phyloP scores from a whole-genome alignment of 2,888 invertebrate genomes.

The Melinaea marsaeus region DNA sequence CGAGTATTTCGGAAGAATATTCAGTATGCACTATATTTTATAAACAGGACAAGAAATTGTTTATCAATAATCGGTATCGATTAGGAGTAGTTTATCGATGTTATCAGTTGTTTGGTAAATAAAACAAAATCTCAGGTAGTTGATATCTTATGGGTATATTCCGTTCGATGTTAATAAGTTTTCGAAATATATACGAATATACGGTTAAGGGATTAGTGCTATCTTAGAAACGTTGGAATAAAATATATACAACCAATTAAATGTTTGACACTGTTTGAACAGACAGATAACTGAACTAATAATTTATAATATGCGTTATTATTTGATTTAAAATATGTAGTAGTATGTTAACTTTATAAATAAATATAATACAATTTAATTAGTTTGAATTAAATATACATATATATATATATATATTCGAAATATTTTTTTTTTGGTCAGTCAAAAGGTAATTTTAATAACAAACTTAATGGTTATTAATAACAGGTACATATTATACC shows the following conservation, averaged over 20 bases:
- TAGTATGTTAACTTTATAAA: too few species aligned
- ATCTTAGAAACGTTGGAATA: slow-evolving; percentile 1
- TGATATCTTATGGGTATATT: slow-evolving; percentile 29
- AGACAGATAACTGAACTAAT: background rate
- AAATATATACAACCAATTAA: background rate
- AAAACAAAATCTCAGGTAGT: slow-evolving; percentile 43
- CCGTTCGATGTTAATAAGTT: slow-evolving; percentile 18
- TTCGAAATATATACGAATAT: slow-evolving; percentile 5
- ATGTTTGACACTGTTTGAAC: background rate
- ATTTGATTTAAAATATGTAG: too few species aligned
- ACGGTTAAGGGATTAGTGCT: slow-evolving; percentile 21
- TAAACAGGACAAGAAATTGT: slow-evolving; percentile 42
- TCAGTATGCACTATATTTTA: slow-evolving; percentile 44
- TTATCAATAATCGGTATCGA: slow-evolving; percentile 57
- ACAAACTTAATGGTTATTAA: too few species aligned
- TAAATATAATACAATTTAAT: too few species aligned
- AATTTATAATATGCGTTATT: too few species aligned
- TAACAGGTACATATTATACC: too few species aligned
- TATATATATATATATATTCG: too few species aligned
- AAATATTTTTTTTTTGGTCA: too few species aligned
- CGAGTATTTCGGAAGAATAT: slow-evolving; percentile 39
- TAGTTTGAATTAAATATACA: too few species aligned
- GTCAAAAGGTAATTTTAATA: too few species aligned
- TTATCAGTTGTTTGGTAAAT: slow-evolving; percentile 45
- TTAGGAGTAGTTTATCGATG: slow-evolving; percentile 25